phyloP scores from a whole-genome alignment of 2,888 invertebrate genomes.

The Drosophila prolongata region DNA sequence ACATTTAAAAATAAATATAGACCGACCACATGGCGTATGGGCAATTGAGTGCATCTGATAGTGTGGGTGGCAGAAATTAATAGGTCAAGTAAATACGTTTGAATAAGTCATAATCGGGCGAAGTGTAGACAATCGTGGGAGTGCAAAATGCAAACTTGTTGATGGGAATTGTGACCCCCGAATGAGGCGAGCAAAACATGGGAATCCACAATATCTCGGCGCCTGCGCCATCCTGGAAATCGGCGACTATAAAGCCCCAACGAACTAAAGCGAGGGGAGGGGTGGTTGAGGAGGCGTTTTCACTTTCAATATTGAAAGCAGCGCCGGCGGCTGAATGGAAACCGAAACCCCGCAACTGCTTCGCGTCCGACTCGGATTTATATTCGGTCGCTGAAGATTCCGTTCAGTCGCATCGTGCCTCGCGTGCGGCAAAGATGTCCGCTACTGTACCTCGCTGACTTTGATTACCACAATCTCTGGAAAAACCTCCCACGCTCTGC shows the following conservation, averaged over 20 bases:
- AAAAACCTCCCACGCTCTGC: constrained; percentile 16
- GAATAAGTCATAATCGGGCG: constrained; percentile 48
- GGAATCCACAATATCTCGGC: constrained; percentile 1
- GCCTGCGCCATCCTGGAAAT: constrained; percentile 48
- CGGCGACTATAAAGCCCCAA: constrained; percentile 2
- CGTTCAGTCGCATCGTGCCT: constrained; percentile 61
- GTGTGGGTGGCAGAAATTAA: constrained; percentile 22
- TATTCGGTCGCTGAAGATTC: constrained; percentile 24
- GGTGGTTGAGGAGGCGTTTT: background rate
- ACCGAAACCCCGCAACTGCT: constrained; percentile 48
- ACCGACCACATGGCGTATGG: constrained; percentile 39
- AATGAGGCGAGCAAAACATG: constrained; percentile 65
- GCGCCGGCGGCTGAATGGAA: constrained; percentile 49
- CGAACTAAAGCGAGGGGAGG: background rate
- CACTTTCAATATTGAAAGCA: constrained; percentile 72
- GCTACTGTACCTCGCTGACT: constrained; percentile 14
- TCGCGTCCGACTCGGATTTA: constrained; percentile 37
- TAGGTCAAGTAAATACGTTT: constrained; percentile 42
- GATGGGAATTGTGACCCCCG: constrained; percentile 42
- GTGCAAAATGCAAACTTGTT: constrained; percentile 60
- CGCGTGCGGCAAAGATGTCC: constrained; percentile 58
- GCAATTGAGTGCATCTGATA: constrained; percentile 29
- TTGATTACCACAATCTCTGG: constrained; percentile 8
- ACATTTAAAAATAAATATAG: background rate
- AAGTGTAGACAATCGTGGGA: constrained; percentile 15